Percentiles rank a stretch among this genome's conserved stretches.
Conservation (phyloP, 2,113 vertebrate species). For the Misgurnus mizolepis region DNA sequence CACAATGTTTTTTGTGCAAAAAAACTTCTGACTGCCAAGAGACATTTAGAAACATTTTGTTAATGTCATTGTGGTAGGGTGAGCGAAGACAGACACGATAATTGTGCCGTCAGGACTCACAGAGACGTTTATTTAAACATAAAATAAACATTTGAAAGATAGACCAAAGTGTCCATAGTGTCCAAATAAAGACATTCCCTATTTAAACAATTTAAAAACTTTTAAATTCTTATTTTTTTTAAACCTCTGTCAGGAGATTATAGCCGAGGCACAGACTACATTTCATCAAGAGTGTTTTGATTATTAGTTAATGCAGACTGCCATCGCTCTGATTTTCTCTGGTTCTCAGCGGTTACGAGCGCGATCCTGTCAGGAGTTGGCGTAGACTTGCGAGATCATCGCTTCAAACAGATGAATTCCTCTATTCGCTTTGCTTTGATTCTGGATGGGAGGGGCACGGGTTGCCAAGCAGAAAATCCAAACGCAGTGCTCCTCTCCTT, state of each 20-base stretch:
- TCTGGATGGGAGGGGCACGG: slow-evolving; percentile 21
- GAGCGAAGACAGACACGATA: no score
- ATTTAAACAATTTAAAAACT: slow-evolving; percentile 10
- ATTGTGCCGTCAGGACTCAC: no score
- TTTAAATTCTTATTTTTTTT: neutral
- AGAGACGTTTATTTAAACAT: no score
- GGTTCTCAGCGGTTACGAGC: slow-evolving; percentile 18
- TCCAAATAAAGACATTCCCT: neutral
- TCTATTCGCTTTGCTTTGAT: slow-evolving; percentile 30
- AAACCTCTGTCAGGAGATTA: neutral
- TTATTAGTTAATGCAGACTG: slow-evolving; percentile 25
- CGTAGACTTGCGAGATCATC: slow-evolving; percentile 21
- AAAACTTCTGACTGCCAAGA: no score
- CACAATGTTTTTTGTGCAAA: no score
- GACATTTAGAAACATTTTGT: no score
- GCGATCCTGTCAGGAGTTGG: slow-evolving; percentile 23
- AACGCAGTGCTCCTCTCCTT: slow-evolving; percentile 34
- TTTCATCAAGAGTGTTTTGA: slow-evolving; percentile 16
- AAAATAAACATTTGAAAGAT: no score
- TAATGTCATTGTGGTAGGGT: no score
- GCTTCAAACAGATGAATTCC: slow-evolving; percentile 51
- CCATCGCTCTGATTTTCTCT: slow-evolving; percentile 18
- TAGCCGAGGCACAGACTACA: neutral
- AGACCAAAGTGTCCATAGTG: no score
- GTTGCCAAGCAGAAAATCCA: slow-evolving; percentile 49